phyloP scores from a whole-genome alignment of 2,888 invertebrate genomes.

The Antheraea yamamai region DNA sequence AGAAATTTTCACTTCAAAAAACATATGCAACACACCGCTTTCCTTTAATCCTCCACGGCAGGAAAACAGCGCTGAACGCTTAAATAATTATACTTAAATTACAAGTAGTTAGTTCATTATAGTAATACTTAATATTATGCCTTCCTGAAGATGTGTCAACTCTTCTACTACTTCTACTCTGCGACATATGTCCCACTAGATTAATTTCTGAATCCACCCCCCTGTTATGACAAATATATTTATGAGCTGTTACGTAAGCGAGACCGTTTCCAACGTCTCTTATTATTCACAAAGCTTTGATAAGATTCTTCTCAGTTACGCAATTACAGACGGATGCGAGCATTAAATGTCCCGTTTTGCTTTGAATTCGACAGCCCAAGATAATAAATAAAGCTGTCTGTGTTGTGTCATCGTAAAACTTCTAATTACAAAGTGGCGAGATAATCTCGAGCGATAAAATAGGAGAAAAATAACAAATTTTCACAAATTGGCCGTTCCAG shows the following conservation, averaged over 20 bases:
- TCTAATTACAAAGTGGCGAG: slow-evolving; percentile 38
- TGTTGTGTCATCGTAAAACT: slow-evolving; percentile 31
- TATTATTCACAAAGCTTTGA: slow-evolving; percentile 14
- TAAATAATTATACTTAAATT: background rate
- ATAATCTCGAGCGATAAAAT: slow-evolving; percentile 31
- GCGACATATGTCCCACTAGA: background rate
- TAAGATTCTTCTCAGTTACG: slow-evolving; percentile 20
- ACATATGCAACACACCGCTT: no score
- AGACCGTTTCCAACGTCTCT: slow-evolving; percentile 9
- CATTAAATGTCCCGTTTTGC: slow-evolving; percentile 27
- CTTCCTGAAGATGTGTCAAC: background rate
- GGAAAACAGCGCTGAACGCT: no score
- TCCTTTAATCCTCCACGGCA: no score
- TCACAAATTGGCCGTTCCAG: slow-evolving; percentile 19
- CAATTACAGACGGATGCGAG: slow-evolving; percentile 12
- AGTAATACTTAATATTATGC: background rate
- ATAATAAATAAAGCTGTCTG: slow-evolving; percentile 31
- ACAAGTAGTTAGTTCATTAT: background rate
- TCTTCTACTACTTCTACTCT: no score
- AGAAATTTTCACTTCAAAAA: no score
- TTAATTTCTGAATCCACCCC: background rate
- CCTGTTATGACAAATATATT: slow-evolving; percentile 14
- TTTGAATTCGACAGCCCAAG: slow-evolving; percentile 31
- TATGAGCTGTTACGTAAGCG: slow-evolving; percentile 14
- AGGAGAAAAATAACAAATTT: slow-evolving; percentile 23